Evolutionary conservation across 2,113 vertebrate species (phyloP).

Genomic region (Vanacampus margaritifer): DNA sequence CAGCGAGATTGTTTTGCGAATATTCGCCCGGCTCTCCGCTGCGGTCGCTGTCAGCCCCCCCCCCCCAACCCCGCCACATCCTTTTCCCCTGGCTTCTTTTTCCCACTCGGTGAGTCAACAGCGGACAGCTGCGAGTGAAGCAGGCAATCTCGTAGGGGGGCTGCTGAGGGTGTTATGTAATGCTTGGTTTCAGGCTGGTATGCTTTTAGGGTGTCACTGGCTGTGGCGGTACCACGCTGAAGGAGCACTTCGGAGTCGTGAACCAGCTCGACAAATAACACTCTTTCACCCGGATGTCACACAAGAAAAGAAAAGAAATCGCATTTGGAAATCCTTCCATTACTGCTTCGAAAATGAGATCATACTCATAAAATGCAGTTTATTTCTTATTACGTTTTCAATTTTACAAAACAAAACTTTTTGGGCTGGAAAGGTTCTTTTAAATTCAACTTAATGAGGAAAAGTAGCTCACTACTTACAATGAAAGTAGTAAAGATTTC

Average conservation of each 20-base stretch:
- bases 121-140: conserved; percentile 42
- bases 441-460: too few species aligned
- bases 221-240: conserved; percentile 3
- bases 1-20: conserved; percentile 32
- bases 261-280: background rate
- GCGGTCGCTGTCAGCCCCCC: conserved; percentile 15
- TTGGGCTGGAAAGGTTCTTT: too few species aligned
- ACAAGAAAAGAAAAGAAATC: background rate
- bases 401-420: too few species aligned
- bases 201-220: conserved; percentile 49
- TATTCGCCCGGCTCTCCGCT: conserved; percentile 20
- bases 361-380: background rate
- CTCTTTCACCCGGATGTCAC: background rate
- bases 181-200: conserved; percentile 35
- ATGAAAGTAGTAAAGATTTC: too few species aligned
- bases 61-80: conserved; percentile 12
- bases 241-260: conserved; percentile 8
- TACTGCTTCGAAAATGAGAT: background rate
- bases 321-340: background rate
- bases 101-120: conserved; percentile 50
- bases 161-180: conserved; percentile 45
- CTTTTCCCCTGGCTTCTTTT: conserved; percentile 13
- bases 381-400: background rate
- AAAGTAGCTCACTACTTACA: too few species aligned
- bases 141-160: conserved; percentile 24